Evolutionary conservation across 1,140 invertebrate genomes (phyloP).

Genomic region (Heliconius hermathena): DNA sequence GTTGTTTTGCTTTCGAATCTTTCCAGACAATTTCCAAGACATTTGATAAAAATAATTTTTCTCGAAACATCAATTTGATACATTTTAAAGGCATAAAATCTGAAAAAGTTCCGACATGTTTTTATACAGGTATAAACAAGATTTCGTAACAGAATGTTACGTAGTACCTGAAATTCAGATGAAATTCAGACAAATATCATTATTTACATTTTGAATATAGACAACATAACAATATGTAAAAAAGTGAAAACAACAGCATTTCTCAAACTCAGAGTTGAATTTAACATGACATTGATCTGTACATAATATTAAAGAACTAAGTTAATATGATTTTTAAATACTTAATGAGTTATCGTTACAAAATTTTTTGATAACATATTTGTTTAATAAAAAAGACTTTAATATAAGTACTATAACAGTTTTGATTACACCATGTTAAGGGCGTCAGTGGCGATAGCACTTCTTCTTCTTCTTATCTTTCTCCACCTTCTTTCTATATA

Average conservation of each 20-base stretch:
- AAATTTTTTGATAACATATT: too few relatives aligned
- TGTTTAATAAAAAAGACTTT: too few relatives aligned
- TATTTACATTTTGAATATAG: slow-evolving; percentile 23
- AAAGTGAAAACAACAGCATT: slow-evolving; percentile 23
- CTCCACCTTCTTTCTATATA: too few relatives aligned
- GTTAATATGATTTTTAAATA: too few relatives aligned
- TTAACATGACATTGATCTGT: neutral
- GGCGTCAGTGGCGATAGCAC: too few relatives aligned
- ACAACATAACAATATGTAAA: slow-evolving; percentile 20
- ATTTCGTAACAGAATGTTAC: slow-evolving; percentile 1
- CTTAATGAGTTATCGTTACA: too few relatives aligned
- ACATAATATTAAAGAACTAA: neutral
- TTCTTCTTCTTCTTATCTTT: too few relatives aligned
- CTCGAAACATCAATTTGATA: neutral
- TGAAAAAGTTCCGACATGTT: neutral
- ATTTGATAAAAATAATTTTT: neutral
- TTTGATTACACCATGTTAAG: too few relatives aligned
- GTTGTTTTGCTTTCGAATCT: slow-evolving; percentile 13
- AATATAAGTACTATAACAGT: too few relatives aligned
- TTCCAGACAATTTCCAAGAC: neutral
- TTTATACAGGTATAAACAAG: neutral
- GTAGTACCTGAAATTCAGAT: neutral
- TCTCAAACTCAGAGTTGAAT: neutral
- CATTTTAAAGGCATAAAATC: neutral
- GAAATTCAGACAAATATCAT: neutral